Evolutionary conservation across 1,140 invertebrate species (phyloP).

Genomic region (Mizuhopecten yessoensis): DNA sequence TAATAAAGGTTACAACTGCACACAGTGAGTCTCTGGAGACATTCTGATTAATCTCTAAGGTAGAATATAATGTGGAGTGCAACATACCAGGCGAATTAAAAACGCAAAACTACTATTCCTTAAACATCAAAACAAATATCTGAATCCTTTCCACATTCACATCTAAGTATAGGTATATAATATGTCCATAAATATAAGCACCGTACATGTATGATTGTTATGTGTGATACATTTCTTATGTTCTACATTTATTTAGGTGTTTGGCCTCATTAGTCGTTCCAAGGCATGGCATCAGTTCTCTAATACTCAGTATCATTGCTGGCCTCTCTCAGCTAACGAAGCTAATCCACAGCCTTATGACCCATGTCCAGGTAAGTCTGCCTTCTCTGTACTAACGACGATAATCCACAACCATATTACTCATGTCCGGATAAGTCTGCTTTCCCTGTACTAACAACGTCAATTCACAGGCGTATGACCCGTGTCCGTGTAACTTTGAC

Average conservation of each 20-base stretch:
- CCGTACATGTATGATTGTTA: too few relatives aligned
- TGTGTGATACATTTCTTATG: too few relatives aligned
- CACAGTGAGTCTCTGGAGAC: too few relatives aligned
- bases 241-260: background rate
- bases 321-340: slow-evolving; percentile 69
- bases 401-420: slow-evolving; percentile 61
- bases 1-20: too few relatives aligned
- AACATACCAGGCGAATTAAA: too few relatives aligned
- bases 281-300: slow-evolving; percentile 69
- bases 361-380: slow-evolving; percentile 16
- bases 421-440: slow-evolving; percentile 69
- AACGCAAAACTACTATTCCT: too few relatives aligned
- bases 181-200: too few relatives aligned
- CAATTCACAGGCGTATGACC: background rate
- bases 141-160: too few relatives aligned
- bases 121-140: too few relatives aligned
- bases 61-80: too few relatives aligned
- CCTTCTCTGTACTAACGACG: slow-evolving; percentile 63
- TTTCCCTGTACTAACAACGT: background rate
- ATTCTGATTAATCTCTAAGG: too few relatives aligned
- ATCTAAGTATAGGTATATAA: too few relatives aligned
- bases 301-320: slow-evolving; percentile 76
- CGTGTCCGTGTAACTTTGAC: background rate
- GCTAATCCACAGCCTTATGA: slow-evolving; percentile 62
- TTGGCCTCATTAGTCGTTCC: background rate